A percentile compares a stretch with the other conserved stretches of the same genome.
These are phyloP conservation scores for Yponomeuta cagnagella DNA, from an alignment of 2,888 invertebrate genomes.

Conservation along the genomic window DNA sequence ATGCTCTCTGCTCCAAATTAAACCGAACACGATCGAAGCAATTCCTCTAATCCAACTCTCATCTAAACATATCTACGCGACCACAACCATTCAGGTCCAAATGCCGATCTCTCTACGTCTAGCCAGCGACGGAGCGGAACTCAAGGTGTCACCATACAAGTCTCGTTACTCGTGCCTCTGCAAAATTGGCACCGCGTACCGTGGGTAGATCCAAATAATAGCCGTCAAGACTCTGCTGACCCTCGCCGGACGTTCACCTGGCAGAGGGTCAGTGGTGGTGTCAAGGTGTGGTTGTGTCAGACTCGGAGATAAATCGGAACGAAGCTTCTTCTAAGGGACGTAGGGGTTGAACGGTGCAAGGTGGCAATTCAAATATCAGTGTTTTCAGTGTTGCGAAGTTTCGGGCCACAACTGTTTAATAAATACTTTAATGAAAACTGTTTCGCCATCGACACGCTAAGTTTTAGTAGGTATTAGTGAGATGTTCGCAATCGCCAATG, in stretches of 20 bases:
- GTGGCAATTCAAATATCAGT: too few species aligned
- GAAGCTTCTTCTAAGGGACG: not conserved
- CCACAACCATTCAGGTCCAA: not conserved
- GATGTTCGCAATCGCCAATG: too few species aligned
- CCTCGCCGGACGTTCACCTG: constrained; percentile 10
- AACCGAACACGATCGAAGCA: too few species aligned
- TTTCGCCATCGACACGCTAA: too few species aligned
- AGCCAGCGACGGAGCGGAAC: not conserved
- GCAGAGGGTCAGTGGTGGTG: constrained; percentile 19
- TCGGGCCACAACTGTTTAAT: too few species aligned
- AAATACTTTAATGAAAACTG: too few species aligned
- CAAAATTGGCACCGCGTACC: constrained; percentile 7
- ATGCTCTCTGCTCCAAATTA: too few species aligned
- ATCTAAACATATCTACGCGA: not conserved
- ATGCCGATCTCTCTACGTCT: not conserved
- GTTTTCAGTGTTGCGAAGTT: too few species aligned
- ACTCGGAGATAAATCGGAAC: not conserved
- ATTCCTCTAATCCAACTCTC: too few species aligned
- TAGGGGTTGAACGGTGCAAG: not conserved
- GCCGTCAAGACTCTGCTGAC: not conserved
- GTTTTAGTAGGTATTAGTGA: too few species aligned
- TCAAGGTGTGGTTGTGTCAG: constrained; percentile 18
- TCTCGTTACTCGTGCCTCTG: not conserved
- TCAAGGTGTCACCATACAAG: constrained; percentile 11
- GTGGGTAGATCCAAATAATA: not conserved